Conservation (phyloP, 2,888 invertebrate genomes). For the Podotricha telesiphe region DNA sequence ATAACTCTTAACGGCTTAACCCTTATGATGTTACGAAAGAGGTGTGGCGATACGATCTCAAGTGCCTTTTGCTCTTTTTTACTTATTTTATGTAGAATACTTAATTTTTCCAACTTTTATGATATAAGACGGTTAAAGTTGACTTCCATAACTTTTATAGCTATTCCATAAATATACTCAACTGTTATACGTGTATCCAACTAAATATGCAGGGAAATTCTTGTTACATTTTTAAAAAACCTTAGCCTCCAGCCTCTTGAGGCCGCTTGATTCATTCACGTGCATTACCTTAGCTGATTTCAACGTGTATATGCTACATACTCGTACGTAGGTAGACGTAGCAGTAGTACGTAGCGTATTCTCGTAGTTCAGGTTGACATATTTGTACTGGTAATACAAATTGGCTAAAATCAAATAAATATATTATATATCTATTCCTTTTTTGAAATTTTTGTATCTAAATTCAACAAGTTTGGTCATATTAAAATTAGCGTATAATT, state of each 20-base stretch:
- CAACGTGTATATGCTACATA: slow-evolving; percentile 16
- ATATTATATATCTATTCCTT: neutral
- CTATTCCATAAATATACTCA: neutral
- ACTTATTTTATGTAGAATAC: neutral
- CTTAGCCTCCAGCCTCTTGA: slow-evolving; percentile 3
- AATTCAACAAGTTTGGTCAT: neutral
- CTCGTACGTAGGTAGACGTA: neutral
- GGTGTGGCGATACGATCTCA: neutral
- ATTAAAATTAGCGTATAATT: neutral
- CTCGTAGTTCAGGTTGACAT: slow-evolving; percentile 4
- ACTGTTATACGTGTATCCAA: neutral
- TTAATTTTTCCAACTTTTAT: neutral
- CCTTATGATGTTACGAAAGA: neutral
- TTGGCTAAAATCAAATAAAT: neutral
- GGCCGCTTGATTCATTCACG: slow-evolving; percentile 15
- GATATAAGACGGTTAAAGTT: neutral
- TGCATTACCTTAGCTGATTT: slow-evolving; percentile 23
- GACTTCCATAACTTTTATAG: no score
- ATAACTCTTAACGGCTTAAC: neutral
- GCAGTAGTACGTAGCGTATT: slow-evolving; percentile 15
- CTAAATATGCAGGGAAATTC: neutral
- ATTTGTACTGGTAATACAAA: slow-evolving; percentile 6
- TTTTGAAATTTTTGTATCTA: neutral
- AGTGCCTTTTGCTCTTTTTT: neutral
- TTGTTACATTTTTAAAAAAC: neutral